phyloP scores from a whole-genome alignment of 2,888 invertebrate genomes.

The Clusia tigrina region DNA sequence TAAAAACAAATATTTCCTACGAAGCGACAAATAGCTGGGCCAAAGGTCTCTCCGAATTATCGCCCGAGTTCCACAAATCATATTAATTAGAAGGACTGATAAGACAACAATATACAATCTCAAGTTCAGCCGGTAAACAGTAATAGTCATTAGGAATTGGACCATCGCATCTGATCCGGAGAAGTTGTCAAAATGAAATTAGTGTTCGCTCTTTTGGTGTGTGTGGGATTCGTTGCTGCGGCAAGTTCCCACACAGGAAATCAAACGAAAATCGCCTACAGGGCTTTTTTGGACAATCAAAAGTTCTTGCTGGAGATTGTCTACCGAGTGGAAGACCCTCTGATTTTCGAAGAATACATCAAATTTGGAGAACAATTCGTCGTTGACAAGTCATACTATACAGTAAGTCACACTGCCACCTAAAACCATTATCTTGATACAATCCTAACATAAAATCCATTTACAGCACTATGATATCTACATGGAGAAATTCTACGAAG shows the following conservation, averaged over 20 bases:
- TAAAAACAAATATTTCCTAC: background rate
- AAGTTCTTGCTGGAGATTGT: slow-evolving; percentile 42
- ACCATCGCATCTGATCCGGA: slow-evolving; percentile 18
- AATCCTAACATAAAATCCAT: too few relatives aligned
- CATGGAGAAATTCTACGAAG: slow-evolving; percentile 54
- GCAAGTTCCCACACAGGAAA: slow-evolving; percentile 22
- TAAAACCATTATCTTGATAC: background rate
- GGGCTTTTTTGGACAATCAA: slow-evolving; percentile 39
- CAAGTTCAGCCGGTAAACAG: background rate
- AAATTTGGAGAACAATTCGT: slow-evolving; percentile 36
- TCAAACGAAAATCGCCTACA: slow-evolving; percentile 38
- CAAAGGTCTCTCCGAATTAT: background rate
- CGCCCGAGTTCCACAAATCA: background rate
- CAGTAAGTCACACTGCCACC: slow-evolving; percentile 20
- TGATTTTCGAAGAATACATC: slow-evolving; percentile 43
- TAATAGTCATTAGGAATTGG: slow-evolving; percentile 19
- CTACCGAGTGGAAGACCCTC: slow-evolving; percentile 38
- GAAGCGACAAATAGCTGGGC: background rate
- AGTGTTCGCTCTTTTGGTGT: slow-evolving; percentile 33
- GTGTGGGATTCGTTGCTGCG: slow-evolving; percentile 31
- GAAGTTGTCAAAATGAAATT: slow-evolving; percentile 31
- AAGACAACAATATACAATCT: slow-evolving; percentile 1
- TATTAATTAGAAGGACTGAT: background rate
- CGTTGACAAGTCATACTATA: slow-evolving; percentile 34
- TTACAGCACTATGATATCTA: slow-evolving; percentile 44